phyloP scores from a whole-genome alignment of 2,888 invertebrate genomes.

The Acrocera orbiculus region DNA sequence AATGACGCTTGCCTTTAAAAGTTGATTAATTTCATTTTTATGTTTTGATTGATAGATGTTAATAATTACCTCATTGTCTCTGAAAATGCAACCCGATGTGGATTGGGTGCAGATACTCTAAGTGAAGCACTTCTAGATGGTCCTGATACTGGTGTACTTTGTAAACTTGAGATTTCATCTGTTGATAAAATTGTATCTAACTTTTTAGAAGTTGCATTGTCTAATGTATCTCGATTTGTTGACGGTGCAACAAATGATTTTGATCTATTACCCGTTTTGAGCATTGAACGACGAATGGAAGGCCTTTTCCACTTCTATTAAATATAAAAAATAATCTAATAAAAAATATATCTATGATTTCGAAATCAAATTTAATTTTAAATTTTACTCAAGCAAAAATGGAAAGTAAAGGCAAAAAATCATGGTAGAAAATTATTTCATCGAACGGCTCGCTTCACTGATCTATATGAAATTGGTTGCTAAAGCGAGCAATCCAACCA shows the following conservation, averaged over 20 bases:
- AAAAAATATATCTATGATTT: background rate
- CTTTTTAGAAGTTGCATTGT: slow-evolving; percentile 31
- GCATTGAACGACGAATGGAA: slow-evolving; percentile 30
- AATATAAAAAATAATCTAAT: background rate
- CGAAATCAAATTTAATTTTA: too few species aligned
- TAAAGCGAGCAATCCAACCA: too few species aligned
- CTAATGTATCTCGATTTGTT: slow-evolving; percentile 41
- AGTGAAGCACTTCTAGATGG: slow-evolving; percentile 55
- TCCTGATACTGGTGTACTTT: slow-evolving; percentile 52
- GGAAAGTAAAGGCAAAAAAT: too few species aligned
- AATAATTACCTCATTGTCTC: slow-evolving; percentile 23
- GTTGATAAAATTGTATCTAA: slow-evolving; percentile 29
- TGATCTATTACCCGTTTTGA: slow-evolving; percentile 45
- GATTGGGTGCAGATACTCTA: slow-evolving; percentile 33
- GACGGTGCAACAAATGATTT: slow-evolving; percentile 58
- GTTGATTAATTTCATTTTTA: background rate
- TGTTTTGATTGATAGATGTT: background rate
- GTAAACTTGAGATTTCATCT: slow-evolving; percentile 27
- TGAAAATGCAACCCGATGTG: slow-evolving; percentile 28
- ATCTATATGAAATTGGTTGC: too few species aligned
- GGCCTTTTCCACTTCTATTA: slow-evolving; percentile 27
- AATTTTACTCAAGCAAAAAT: too few species aligned
- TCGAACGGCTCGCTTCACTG: too few species aligned
- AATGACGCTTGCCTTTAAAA: slow-evolving; percentile 54
- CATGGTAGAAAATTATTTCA: too few species aligned